phyloP scores from a whole-genome alignment of 2,888 invertebrate species.

The Parochlus steinenii region DNA sequence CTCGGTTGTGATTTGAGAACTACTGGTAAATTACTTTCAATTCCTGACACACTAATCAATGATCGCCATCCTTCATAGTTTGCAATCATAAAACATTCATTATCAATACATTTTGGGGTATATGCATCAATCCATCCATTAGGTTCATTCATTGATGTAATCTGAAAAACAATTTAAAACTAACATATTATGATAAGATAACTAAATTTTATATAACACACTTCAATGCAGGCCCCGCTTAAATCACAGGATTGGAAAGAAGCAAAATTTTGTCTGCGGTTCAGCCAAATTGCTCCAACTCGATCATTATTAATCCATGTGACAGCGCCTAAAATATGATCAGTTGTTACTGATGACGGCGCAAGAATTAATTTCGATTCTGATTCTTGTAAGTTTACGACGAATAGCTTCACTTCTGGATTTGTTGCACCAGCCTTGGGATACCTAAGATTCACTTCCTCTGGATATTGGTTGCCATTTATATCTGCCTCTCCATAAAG shows the following conservation, averaged over 20 bases:
- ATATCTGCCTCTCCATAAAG: constrained; percentile 46
- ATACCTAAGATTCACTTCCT: constrained; percentile 48
- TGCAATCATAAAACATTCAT: constrained; percentile 22
- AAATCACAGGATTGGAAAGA: constrained; percentile 21
- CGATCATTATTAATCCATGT: constrained; percentile 54
- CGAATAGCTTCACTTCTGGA: constrained; percentile 49
- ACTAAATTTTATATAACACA: neutral
- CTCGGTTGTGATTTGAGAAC: no score
- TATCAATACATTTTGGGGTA: constrained; percentile 29
- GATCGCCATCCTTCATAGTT: constrained; percentile 32
- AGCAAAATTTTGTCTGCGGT: constrained; percentile 60
- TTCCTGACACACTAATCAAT: neutral
- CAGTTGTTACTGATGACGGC: constrained; percentile 37
- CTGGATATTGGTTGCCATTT: constrained; percentile 46
- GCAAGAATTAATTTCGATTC: constrained; percentile 21
- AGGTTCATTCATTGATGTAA: constrained; percentile 36
- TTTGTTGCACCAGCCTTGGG: constrained; percentile 64
- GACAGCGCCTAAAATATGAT: constrained; percentile 51
- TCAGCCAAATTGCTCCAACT: constrained; percentile 62
- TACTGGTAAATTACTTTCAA: no score
- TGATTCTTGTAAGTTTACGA: constrained; percentile 37
- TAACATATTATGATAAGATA: neutral
- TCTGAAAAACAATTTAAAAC: no score
- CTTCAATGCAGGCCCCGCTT: constrained; percentile 20
- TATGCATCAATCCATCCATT: constrained; percentile 54